Percentiles rank a stretch among this genome's conserved stretches.
Evolutionary conservation across 2,888 invertebrate species (phyloP).

Genomic region (Rutpela maculata): DNA sequence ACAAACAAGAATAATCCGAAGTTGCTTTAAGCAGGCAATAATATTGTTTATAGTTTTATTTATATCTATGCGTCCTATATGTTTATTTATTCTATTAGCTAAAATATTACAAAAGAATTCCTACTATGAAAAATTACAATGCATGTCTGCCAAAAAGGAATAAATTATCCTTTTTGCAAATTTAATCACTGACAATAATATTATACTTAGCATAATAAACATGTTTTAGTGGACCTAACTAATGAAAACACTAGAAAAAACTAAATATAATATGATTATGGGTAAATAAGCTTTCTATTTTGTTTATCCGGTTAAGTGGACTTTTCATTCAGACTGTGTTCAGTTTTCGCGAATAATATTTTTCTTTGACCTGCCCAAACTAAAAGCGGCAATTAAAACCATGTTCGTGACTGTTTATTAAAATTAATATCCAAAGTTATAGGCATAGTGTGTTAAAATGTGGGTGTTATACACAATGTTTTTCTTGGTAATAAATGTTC

Average conservation of each 20-base stretch:
- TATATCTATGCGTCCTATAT: no score
- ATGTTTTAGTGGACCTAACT: slow-evolving; percentile 9
- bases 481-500: not conserved
- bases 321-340: not conserved
- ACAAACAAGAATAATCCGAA: no score
- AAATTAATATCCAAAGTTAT: not conserved
- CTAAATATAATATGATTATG: not conserved
- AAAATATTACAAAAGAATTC: no score
- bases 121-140: no score
- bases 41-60: no score
- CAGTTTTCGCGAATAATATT: not conserved
- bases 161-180: not conserved
- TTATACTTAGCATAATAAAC: not conserved
- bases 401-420: not conserved
- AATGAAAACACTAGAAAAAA: slow-evolving; percentile 14
- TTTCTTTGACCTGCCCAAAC: not conserved
- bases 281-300: slow-evolving; percentile 12
- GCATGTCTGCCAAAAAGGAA: not conserved
- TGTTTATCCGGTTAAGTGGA: slow-evolving; percentile 12
- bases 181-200: no score
- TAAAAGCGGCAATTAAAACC: not conserved
- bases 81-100: no score
- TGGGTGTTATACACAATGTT: slow-evolving; percentile 3
- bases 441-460: slow-evolving; percentile 3
- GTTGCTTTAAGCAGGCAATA: no score